These are phyloP conservation scores for Cephus runcator DNA, from an alignment of 2,888 invertebrate genomes.

Conservation along the genomic window DNA sequence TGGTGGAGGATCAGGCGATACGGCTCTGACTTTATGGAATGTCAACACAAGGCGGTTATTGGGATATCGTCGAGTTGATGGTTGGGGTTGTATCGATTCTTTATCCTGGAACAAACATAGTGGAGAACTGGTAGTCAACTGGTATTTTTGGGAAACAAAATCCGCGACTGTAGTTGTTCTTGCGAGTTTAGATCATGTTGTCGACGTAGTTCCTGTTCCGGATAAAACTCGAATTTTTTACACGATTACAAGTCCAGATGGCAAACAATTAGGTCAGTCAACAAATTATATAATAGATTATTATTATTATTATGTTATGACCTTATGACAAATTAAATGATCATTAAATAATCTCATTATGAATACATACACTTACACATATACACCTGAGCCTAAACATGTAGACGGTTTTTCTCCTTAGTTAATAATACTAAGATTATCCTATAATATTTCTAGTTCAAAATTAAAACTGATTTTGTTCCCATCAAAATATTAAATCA, in stretches of 20 bases:
- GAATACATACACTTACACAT: too few relatives aligned
- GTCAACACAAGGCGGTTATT: conserved; percentile 34
- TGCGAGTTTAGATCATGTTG: conserved; percentile 44
- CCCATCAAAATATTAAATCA: too few relatives aligned
- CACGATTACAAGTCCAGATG: conserved; percentile 46
- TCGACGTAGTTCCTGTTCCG: conserved; percentile 42
- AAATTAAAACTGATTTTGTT: too few relatives aligned
- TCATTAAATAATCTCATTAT: neutral
- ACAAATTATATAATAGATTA: neutral
- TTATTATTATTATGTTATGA: too few relatives aligned
- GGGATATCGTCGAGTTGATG: conserved; percentile 36
- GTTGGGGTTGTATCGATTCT: conserved; percentile 39
- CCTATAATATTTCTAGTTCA: too few relatives aligned
- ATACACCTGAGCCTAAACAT: too few relatives aligned
- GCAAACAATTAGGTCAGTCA: conserved; percentile 46
- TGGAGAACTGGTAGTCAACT: conserved; percentile 55
- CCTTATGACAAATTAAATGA: neutral
- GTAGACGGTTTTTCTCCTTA: too few relatives aligned
- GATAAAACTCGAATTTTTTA: conserved; percentile 24
- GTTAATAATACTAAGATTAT: too few relatives aligned
- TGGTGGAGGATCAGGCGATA: conserved; percentile 44
- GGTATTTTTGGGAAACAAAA: conserved; percentile 37
- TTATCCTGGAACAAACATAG: conserved; percentile 51
- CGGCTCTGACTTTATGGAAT: conserved; percentile 50
- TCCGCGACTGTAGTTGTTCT: conserved; percentile 41